Conservation (phyloP, 2,797 vertebrate species). For the Crossoptilon crossoptilon region DNA sequence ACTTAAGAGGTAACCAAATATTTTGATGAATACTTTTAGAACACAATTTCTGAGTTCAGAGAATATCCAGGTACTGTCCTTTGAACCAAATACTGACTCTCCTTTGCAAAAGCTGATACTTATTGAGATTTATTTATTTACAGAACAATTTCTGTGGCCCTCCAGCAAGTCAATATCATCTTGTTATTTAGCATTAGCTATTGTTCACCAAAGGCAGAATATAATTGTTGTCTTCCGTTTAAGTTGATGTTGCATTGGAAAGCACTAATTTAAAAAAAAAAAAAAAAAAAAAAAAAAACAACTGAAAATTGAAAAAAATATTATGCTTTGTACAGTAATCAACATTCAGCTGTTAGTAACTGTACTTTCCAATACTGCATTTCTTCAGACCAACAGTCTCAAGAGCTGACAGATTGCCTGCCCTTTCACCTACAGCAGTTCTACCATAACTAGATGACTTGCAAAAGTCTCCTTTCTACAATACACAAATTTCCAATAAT, state of each 20-base stretch:
- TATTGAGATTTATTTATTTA: not conserved
- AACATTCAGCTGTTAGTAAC: not conserved
- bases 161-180: not conserved
- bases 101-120: not conserved
- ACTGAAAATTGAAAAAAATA: not conserved
- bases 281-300: not conserved
- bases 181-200: not conserved
- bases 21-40: not conserved
- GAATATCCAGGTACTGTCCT: not conserved
- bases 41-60: not conserved
- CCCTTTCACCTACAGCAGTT: not conserved
- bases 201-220: conserved; percentile 3
- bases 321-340: not conserved
- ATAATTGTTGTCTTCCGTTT: not conserved
- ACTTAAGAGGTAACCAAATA: not conserved
- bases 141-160: not conserved
- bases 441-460: not conserved
- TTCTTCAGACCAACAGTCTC: conserved; percentile 4
- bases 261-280: not conserved
- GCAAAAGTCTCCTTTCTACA: not conserved
- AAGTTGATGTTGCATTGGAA: conserved; percentile 16
- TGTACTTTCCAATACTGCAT: conserved; percentile 12
- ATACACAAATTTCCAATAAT: not conserved
- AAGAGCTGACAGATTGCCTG: not conserved
- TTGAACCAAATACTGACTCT: not conserved